Percentiles rank a stretch among this genome's conserved stretches.
phyloP scores from a whole-genome alignment of 2,888 invertebrate genomes.

The Acanthosepion pharaonis region DNA sequence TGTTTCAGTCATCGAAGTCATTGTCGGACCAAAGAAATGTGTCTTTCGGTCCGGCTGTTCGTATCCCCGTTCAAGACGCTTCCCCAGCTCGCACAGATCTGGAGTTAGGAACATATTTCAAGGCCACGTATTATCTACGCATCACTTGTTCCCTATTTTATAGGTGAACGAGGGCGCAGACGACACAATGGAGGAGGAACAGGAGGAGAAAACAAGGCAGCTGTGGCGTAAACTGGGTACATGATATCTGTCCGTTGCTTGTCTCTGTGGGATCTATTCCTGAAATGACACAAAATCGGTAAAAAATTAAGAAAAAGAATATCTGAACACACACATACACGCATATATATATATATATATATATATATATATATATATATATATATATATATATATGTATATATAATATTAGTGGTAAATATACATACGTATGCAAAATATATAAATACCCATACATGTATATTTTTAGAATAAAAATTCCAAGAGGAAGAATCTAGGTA shows the following conservation, averaged over 20 bases:
- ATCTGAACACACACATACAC: background rate
- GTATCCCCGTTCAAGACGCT: slow-evolving; percentile 17
- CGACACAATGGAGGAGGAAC: slow-evolving; percentile 12
- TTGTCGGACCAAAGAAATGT: slow-evolving; percentile 3
- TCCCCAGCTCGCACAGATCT: background rate
- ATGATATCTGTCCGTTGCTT: slow-evolving; percentile 42
- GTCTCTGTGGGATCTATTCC: slow-evolving; percentile 43
- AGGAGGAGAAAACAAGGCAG: slow-evolving; percentile 42
- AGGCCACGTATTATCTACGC: slow-evolving; percentile 33
- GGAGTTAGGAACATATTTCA: background rate
- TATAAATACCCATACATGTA: too few species aligned
- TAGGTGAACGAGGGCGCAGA: slow-evolving; percentile 20
- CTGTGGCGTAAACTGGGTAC: slow-evolving; percentile 41
- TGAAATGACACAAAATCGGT: background rate
- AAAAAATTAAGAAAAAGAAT: background rate
- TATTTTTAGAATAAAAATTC: too few species aligned
- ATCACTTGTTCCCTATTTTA: slow-evolving; percentile 8
- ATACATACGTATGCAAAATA: too few species aligned
- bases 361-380: background rate
- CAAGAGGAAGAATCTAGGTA: too few species aligned
- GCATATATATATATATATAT: background rate
- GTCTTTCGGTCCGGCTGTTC: slow-evolving; percentile 16
- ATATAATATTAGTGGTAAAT: too few species aligned
- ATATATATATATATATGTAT: background rate
- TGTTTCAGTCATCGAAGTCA: slow-evolving; percentile 6